Conservation (phyloP, 2,797 vertebrate genomes). For the Typhlichthys eigenmanni region DNA sequence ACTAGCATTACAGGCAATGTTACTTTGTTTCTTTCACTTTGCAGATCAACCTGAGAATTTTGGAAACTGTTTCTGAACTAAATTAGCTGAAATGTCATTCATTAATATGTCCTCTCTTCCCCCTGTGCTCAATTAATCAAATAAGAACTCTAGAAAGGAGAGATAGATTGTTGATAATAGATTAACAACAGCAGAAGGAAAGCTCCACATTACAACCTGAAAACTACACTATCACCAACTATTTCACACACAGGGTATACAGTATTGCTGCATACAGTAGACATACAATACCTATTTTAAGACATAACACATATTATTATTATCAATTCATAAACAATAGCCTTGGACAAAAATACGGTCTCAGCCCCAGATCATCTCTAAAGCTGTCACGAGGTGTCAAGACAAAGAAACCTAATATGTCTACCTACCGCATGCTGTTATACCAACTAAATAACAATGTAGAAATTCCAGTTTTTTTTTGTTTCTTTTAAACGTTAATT, state of each 20-base stretch:
- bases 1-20: constrained; percentile 3
- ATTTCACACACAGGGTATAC: constrained; percentile 11
- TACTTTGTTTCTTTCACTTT: constrained; percentile 2
- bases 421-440: no score
- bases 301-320: no score
- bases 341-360: no score
- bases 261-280: constrained; percentile 1
- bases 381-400: no score
- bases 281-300: no score
- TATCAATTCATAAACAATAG: no score
- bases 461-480: no score
- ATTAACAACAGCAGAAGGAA: constrained; percentile 10
- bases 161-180: background rate
- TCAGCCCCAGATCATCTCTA: no score
- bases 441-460: no score
- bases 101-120: background rate
- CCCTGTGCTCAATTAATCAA: constrained; percentile 3
- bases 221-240: constrained; percentile 25
- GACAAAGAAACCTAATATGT: no score
- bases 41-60: constrained; percentile 34
- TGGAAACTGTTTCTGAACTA: background rate
- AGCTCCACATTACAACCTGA: constrained; percentile 15
- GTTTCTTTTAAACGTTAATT: constrained; percentile 34
- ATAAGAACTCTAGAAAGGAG: constrained; percentile 7
- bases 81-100: constrained; percentile 8